Percentiles rank a stretch among this genome's conserved stretches.
These are phyloP conservation scores for Crotalus viridis DNA, from an alignment of 2,113 vertebrate genomes.

Conservation along the genomic window DNA sequence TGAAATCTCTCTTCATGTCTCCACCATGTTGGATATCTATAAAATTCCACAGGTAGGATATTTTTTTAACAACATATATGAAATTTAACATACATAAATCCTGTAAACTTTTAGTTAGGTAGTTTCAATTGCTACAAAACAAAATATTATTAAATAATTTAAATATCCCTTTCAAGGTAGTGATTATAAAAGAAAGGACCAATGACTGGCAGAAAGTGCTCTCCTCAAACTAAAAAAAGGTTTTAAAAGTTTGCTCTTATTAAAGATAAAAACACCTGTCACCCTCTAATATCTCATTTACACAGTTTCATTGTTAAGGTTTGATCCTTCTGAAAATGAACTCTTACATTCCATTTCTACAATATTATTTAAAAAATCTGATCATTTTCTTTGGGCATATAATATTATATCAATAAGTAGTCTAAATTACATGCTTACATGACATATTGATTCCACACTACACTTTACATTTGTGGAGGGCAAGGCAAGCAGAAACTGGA, in stretches of 20 bases:
- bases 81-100: background rate
- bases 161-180: background rate
- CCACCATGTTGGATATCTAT: background rate
- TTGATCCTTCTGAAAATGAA: background rate
- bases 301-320: background rate
- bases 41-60: slow-evolving; percentile 8
- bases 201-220: background rate
- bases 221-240: background rate
- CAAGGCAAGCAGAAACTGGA: background rate
- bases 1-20: background rate
- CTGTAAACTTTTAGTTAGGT: background rate
- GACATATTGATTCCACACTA: background rate
- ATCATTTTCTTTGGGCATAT: background rate
- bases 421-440: background rate
- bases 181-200: background rate
- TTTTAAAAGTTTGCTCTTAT: background rate
- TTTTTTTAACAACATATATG: background rate
- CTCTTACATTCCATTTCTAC: background rate
- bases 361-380: background rate
- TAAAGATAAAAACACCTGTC: background rate
- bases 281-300: background rate
- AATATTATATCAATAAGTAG: background rate
- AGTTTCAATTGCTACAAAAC: background rate
- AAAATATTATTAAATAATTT: background rate
- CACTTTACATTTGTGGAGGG: background rate